phyloP scores from a whole-genome alignment of 2,113 vertebrate species.

The Xiphophorus couchianus region DNA sequence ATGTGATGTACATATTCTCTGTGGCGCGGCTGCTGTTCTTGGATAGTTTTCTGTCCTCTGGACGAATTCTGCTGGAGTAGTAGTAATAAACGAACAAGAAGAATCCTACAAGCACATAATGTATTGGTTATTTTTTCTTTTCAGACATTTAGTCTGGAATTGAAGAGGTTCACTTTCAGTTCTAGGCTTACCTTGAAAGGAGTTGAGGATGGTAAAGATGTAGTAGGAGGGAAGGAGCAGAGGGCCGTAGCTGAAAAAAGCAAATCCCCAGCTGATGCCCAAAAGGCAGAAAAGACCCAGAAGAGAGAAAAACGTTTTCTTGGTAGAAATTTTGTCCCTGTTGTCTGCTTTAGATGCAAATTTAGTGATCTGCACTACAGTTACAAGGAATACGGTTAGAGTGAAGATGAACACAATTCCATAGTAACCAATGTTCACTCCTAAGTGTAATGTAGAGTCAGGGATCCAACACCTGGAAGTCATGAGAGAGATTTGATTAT shows the following conservation, averaged over 20 bases:
- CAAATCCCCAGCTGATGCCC: conserved; percentile 69
- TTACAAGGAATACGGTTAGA: conserved; percentile 14
- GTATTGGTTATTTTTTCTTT: fast-evolving
- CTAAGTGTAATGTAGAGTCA: conserved; percentile 42
- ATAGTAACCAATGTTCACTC: conserved; percentile 63
- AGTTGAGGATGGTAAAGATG: conserved; percentile 67
- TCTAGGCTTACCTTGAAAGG: conserved; percentile 64
- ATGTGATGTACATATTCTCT: not conserved
- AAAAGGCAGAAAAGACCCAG: conserved; percentile 51
- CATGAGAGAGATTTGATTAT: not conserved
- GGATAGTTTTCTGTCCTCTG: fast-evolving
- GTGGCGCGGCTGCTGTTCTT: not conserved
- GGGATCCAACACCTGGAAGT: conserved; percentile 68
- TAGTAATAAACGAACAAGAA: conserved; percentile 71
- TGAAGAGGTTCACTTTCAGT: not conserved
- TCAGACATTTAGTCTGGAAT: not conserved
- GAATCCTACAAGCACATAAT: conserved; percentile 54
- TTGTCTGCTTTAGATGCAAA: not conserved
- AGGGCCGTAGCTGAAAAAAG: conserved; percentile 62
- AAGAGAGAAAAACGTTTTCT: conserved; percentile 33
- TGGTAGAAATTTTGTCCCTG: not conserved
- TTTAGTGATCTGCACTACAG: conserved; percentile 7
- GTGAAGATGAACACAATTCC: conserved; percentile 58
- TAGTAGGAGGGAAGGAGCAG: conserved; percentile 49
- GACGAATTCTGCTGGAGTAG: conserved; percentile 11